These are phyloP conservation scores for Acrossocheilus fasciatus DNA, from an alignment of 2,797 vertebrate genomes.

Conservation along the genomic window DNA sequence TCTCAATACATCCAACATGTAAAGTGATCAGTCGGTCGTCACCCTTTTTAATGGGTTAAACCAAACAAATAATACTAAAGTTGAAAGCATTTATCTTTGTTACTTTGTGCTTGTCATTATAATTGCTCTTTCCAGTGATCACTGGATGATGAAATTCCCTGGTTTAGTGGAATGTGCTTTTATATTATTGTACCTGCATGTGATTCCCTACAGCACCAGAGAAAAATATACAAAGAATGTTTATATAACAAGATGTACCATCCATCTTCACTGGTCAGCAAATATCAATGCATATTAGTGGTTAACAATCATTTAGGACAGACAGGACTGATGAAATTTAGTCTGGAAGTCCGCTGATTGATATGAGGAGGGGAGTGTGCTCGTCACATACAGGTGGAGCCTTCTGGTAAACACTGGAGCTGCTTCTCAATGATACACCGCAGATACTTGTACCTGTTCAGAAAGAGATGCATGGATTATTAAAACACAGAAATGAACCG, in stretches of 20 bases:
- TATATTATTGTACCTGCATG: slow-evolving; percentile 46
- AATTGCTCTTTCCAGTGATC: slow-evolving; percentile 4
- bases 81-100: slow-evolving; percentile 6
- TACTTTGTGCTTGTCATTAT: slow-evolving; percentile 49
- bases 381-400: slow-evolving; percentile 78
- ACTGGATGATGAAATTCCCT: slow-evolving; percentile 20
- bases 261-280: slow-evolving; percentile 47
- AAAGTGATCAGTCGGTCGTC: slow-evolving; percentile 41
- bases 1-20: slow-evolving; percentile 54
- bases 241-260: slow-evolving; percentile 24
- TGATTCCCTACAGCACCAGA: slow-evolving; percentile 33
- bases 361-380: slow-evolving; percentile 1
- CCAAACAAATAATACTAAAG: slow-evolving; percentile 2
- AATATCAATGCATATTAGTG: slow-evolving; percentile 31
- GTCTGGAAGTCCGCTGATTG: neutral
- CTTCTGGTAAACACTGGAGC: slow-evolving; percentile 84
- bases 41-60: slow-evolving; percentile 25
- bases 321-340: slow-evolving; percentile 7
- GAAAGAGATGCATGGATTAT: neutral
- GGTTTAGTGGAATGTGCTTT: slow-evolving; percentile 43
- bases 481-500: neutral
- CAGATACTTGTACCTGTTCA: slow-evolving; percentile 86
- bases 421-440: slow-evolving; percentile 90
- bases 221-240: slow-evolving; percentile 25
- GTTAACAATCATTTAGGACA: neutral